Conservation (phyloP, 2,888 invertebrate genomes). For the Drosophila formosana region DNA sequence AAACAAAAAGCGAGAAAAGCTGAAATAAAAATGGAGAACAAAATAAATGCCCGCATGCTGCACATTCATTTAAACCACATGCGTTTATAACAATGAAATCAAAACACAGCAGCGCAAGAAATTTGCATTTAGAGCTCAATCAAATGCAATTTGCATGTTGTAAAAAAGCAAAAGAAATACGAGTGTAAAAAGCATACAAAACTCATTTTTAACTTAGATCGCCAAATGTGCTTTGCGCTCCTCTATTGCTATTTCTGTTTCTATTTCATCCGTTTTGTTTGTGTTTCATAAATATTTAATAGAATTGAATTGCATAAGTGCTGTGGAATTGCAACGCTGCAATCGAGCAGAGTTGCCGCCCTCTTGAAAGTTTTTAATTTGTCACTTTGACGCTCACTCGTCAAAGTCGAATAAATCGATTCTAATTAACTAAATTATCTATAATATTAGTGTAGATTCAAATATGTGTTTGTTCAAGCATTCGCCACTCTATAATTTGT, state of each 20-base stretch:
- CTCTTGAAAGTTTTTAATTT: not conserved
- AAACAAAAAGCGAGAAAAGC: conserved; percentile 4
- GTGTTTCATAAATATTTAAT: conserved; percentile 75
- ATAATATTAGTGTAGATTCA: not conserved
- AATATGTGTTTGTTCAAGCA: not conserved
- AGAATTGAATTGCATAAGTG: conserved; percentile 53
- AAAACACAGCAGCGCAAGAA: conserved; percentile 55
- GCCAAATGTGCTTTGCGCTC: conserved; percentile 9
- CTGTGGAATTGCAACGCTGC: conserved; percentile 43
- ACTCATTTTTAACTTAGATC: conserved; percentile 37
- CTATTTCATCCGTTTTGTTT: not conserved
- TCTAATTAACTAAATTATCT: conserved; percentile 11
- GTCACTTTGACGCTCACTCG: not conserved
- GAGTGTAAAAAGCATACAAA: conserved; percentile 15
- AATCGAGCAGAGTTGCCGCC: conserved; percentile 34
- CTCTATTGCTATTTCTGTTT: not conserved
- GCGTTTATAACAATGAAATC: conserved; percentile 76
- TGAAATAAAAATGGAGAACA: conserved; percentile 14
- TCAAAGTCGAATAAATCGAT: not conserved
- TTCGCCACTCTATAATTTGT: conserved; percentile 13
- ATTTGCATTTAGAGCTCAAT: conserved; percentile 80
- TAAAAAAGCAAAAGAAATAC: conserved; percentile 25
- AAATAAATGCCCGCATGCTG: conserved; percentile 45
- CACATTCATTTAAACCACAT: conserved; percentile 52
- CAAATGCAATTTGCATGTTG: conserved; percentile 73